phyloP scores from a whole-genome alignment of 2,797 vertebrate genomes.

The Clarias pachynema region DNA sequence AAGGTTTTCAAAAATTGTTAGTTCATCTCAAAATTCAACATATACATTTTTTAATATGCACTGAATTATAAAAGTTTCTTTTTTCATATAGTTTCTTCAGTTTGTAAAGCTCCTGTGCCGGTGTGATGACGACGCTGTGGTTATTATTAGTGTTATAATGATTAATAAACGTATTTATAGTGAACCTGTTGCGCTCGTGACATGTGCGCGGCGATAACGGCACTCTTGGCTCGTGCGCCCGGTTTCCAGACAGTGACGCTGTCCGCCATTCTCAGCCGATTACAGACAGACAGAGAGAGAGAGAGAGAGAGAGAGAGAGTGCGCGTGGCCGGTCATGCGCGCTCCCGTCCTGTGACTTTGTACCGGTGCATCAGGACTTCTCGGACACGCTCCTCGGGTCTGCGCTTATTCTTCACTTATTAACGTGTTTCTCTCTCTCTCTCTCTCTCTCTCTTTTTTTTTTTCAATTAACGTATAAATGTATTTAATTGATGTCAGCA shows the following conservation, averaged over 20 bases:
- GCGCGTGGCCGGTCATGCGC: conserved; percentile 7
- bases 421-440: not conserved
- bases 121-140: not conserved
- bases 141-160: not conserved
- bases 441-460: no score
- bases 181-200: conserved; percentile 20
- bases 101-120: not conserved
- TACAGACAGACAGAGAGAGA: conserved; percentile 13
- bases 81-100: not conserved
- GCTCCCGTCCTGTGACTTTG: conserved; percentile 2
- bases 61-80: not conserved
- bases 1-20: no score
- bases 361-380: not conserved
- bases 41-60: no score
- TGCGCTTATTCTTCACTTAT: not conserved
- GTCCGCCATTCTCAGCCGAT: conserved; percentile 53
- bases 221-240: conserved; percentile 12
- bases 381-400: not conserved
- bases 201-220: not conserved
- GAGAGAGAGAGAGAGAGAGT: not conserved
- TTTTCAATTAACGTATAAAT: no score
- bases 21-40: no score
- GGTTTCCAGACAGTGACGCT: conserved; percentile 35
- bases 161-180: not conserved
- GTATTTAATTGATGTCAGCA: no score